Percentiles rank a stretch among this genome's conserved stretches.
Conservation (phyloP, 2,888 invertebrate species). For the Ryuthela nishihirai region DNA sequence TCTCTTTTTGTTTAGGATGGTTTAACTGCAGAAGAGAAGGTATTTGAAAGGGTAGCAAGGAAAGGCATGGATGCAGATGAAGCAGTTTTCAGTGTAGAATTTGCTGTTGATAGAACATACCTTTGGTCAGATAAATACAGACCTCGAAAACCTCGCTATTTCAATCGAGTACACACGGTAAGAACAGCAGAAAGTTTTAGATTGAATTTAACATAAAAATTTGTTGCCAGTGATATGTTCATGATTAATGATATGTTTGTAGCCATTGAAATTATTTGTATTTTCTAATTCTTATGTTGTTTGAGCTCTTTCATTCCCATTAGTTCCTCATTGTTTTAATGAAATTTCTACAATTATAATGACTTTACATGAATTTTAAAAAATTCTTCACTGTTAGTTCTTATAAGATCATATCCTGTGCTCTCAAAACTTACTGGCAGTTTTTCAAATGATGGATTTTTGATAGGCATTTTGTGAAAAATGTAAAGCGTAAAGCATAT, state of each 20-base stretch:
- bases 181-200: background rate
- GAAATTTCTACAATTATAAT: no score
- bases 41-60: constrained; percentile 73
- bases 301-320: no score
- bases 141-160: constrained; percentile 95
- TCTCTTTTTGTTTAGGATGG: constrained; percentile 49
- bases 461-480: no score
- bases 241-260: no score
- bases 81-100: constrained; percentile 86
- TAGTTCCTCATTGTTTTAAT: no score
- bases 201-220: background rate
- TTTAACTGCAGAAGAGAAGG: constrained; percentile 60
- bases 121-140: constrained; percentile 98
- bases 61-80: constrained; percentile 83
- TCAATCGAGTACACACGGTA: constrained; percentile 77
- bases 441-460: no score
- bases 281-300: background rate
- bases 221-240: no score
- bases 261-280: background rate
- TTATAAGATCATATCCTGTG: no score
- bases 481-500: no score
- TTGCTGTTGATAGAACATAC: constrained; percentile 69
- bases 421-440: no score
- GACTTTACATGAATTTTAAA: no score
- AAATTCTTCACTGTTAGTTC: no score